Evolutionary conservation across 2,888 invertebrate species (phyloP), one percentile per base, ranked within the genome.

Genomic region (Thera britannica): DNA sequence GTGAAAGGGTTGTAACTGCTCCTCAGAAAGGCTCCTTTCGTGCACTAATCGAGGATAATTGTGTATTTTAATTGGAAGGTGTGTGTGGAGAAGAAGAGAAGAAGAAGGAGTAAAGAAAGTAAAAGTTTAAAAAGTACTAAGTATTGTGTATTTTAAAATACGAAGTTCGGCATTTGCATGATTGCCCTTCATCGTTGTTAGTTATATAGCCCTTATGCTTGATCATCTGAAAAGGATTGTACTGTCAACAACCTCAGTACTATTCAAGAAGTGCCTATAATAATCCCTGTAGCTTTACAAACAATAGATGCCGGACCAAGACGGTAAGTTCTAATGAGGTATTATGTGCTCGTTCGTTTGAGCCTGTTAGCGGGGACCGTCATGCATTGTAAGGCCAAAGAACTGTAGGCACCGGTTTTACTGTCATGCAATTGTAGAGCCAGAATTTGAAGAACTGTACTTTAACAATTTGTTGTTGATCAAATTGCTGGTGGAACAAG

Each of bases 281-380:
- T 89, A 90, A 88, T 85, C 85, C 82, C 80, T 79, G 81, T 80
- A 83, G 80, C 81, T 86, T 82, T 83, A 84, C 88, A 89, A 90
- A 90, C 90, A 92, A 92, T 90, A 85, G 86, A 74, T 77, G 83
- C 77, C 74, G 74, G 80, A 81, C 79, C 81, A 84, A 80, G 81
- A 82, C 80, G 80, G 85, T 88, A 87, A 86, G 89, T 88, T 80
- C 87, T 92, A 91, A 92, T 90, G 91, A 92, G 89, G 87, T 83
- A 90, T 92, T 90, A 90, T 89, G 81, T 81, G 80, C 77, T 76
- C 77, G 82, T 82, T 86, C 78, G 77, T 79, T 82, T 76, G 76
- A 77, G 79, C 76, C 80, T 80, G 85, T 83, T 85, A 84, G 79
- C 72, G 77, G 44, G 36, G 52, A 57, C 49, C 56, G 52, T 64